Percentiles rank a stretch among this genome's conserved stretches.
Conservation (phyloP, 2,797 vertebrate genomes). For the Hozukius guyotensis region DNA sequence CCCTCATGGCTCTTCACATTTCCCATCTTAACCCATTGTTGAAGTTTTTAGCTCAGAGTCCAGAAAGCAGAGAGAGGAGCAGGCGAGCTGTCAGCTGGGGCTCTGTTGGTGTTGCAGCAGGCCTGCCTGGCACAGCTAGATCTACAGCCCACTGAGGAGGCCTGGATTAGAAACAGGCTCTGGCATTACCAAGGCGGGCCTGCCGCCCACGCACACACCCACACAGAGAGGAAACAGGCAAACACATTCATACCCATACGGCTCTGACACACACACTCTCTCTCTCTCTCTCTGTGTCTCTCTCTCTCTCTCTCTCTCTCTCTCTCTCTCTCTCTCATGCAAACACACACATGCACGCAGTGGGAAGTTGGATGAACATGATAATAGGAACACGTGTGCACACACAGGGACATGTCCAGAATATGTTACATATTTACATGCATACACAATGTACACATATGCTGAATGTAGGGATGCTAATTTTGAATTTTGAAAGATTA, state of each 20-base stretch:
- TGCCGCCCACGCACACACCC: conserved; percentile 71
- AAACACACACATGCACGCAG: conserved; percentile 1
- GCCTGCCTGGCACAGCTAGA: conserved; percentile 73
- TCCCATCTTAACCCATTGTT: conserved; percentile 47
- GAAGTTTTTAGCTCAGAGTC: conserved; percentile 54
- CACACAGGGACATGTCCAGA: conserved; percentile 25
- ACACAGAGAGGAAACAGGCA: conserved; percentile 71
- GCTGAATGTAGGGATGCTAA: conserved; percentile 5
- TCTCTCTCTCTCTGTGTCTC: conserved; percentile 5
- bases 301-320: conserved; percentile 13
- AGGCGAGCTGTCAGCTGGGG: conserved; percentile 74
- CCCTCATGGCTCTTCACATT: conserved; percentile 1
- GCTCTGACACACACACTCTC: conserved; percentile 41
- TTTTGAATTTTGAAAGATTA: too few relatives aligned
- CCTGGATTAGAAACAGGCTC: conserved; percentile 77
- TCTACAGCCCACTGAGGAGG: conserved; percentile 76
- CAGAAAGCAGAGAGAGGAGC: conserved; percentile 60
- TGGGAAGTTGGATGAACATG: too few relatives aligned
- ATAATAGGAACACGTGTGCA: conserved; percentile 33
- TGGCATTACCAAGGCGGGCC: conserved; percentile 72
- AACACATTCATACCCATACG: conserved; percentile 61
- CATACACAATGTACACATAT: conserved; percentile 1
- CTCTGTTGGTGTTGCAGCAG: conserved; percentile 73
- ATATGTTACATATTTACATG: conserved; percentile 42
- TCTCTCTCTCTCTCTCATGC: conserved; percentile 22